Evolutionary conservation across 2,113 vertebrate species (phyloP), one percentile per base, ranked within the genome.

Genomic region (Echinops telfairi): DNA sequence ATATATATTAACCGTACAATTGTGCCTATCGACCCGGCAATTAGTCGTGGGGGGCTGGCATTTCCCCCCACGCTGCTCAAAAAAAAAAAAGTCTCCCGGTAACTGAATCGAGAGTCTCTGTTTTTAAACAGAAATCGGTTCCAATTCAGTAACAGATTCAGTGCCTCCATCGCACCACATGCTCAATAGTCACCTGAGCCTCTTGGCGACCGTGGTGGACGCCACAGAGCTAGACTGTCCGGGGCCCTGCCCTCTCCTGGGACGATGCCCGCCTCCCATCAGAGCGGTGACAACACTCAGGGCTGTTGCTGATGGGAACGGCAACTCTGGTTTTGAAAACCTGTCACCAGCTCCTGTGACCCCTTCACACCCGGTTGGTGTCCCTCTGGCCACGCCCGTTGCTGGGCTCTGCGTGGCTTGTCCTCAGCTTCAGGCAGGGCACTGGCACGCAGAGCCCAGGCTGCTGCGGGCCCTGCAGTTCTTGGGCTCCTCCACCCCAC

Each of bases 121-220:
- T 36, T 83, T 94, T 82, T 64, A 83, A 85, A 78, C 90, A 81
- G 92, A 92, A 90, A 88, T 60, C 86, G 86, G 66, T 66, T 79
- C 70, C 86, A 90, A 85, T 83, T 23, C 95, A 92, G 82, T 75
- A 4, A 38, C 87, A 94, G 80, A 33, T 83, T 70, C 31, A 23
- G 33, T 58, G 83, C 15, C 38, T 92, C 11, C 0, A 20, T 73
- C 70, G 60, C 36, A 66, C 64, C 29, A 2, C 25, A 86, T 1
- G 7, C 25, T 90, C 40, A n/a, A 1, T 1, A 29, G 64, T 27
- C 31, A 5, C 60, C 53, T 8, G 66, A 8, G 1, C 60, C 19
- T 20, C 17, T 80, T 6, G 12, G 64, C 36, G 40, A 43, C 22
- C 6, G 6, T 10, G 27, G 0, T 19, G 40, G 40, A 29, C 10